phyloP scores from a whole-genome alignment of 2,888 invertebrate genomes.

The Torymus aiolomorphi region DNA sequence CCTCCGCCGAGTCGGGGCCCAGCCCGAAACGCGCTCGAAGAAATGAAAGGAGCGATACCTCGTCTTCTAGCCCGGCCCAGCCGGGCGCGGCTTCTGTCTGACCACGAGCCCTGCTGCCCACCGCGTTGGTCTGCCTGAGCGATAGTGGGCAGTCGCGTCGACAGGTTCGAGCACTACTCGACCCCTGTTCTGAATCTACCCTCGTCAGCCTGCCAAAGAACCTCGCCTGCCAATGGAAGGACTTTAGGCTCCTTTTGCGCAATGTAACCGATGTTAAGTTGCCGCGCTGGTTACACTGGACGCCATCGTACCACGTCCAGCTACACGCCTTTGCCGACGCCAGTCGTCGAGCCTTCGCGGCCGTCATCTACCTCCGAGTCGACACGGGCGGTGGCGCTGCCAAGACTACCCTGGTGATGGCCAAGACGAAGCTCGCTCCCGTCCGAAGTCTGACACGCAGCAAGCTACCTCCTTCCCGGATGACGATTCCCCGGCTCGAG shows the following conservation, averaged over 20 bases:
- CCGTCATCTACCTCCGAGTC: neutral
- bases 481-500: constrained; percentile 24
- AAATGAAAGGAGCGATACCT: no score
- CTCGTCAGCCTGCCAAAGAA: neutral
- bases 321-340: constrained; percentile 36
- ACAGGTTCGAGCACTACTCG: constrained; percentile 7
- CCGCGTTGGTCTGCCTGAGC: neutral
- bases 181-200: constrained; percentile 29
- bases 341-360: constrained; percentile 14
- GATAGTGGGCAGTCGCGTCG: neutral
- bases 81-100: neutral
- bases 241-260: neutral
- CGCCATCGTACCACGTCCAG: neutral
- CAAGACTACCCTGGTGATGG: neutral
- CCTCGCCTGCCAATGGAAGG: neutral
- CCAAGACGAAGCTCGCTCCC: constrained; percentile 29
- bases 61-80: neutral
- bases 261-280: neutral
- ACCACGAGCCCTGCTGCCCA: neutral
- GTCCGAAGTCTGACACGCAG: constrained; percentile 8
- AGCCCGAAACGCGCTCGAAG: no score
- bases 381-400: rapidly evolving
- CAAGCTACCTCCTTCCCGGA: neutral
- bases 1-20: no score
- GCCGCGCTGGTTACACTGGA: constrained; percentile 1